Conservation (phyloP, 2,888 invertebrate genomes). For the Notocelia uddmanniana region DNA sequence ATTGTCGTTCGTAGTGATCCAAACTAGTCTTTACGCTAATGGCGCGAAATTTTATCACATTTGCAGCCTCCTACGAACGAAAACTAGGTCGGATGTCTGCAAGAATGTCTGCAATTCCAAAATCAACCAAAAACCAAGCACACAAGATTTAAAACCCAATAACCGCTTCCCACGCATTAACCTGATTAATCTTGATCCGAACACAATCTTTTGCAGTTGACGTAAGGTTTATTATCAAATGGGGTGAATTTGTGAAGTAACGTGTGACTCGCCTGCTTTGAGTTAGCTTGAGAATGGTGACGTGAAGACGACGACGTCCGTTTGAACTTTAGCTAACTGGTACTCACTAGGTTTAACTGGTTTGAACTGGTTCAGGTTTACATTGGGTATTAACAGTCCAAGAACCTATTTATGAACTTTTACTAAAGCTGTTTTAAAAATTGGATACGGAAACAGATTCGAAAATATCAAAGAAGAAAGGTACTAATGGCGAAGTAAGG, state of each 20-base stretch:
- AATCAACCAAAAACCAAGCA: background rate
- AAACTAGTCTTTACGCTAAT: background rate
- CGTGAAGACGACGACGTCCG: conserved; percentile 1
- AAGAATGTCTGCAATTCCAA: background rate
- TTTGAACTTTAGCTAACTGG: conserved; percentile 16
- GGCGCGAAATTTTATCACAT: conserved; percentile 29
- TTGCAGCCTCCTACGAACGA: conserved; percentile 8
- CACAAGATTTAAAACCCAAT: background rate
- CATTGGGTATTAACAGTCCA: background rate
- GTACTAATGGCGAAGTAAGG: background rate
- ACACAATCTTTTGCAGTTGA: background rate
- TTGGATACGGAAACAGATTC: no score
- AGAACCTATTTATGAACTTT: background rate
- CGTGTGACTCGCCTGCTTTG: conserved; percentile 3
- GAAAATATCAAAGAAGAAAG: background rate
- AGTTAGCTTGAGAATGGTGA: conserved; percentile 1
- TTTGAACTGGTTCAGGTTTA: background rate
- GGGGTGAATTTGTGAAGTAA: background rate
- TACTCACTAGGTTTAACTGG: background rate
- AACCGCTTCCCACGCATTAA: background rate
- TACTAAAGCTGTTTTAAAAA: no score
- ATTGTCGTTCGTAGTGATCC: background rate
- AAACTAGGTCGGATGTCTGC: conserved; percentile 18
- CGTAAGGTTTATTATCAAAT: background rate
- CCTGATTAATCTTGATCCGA: background rate